Percentiles rank a stretch among this genome's conserved stretches.
Evolutionary conservation across 2,797 vertebrate species (phyloP).

Genomic region (Mormyrops boulengeri): DNA sequence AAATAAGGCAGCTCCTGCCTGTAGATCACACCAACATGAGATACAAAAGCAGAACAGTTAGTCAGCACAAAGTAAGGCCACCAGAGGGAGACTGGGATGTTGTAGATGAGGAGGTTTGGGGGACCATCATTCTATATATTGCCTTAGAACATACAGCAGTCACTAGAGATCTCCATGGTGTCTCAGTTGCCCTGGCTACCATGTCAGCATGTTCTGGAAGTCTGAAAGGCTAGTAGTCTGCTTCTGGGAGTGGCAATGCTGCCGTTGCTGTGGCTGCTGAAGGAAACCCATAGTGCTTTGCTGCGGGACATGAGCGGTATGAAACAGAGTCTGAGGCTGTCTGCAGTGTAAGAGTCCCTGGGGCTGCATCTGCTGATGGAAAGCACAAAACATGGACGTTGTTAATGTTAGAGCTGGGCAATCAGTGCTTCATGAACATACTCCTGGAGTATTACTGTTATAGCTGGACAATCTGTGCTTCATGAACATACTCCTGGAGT

Average conservation of each 20-base stretch:
- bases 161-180: background rate
- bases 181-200: conserved; percentile 41
- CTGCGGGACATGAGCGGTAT: conserved; percentile 54
- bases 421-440: too few relatives aligned
- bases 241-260: conserved; percentile 60
- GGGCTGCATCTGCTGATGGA: conserved; percentile 60
- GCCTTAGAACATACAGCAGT: conserved; percentile 15
- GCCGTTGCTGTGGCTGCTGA: conserved; percentile 67
- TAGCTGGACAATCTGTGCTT: too few relatives aligned
- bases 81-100: conserved; percentile 28
- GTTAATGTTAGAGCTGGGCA: conserved; percentile 46
- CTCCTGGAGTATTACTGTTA: too few relatives aligned
- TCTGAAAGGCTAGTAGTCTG: conserved; percentile 66
- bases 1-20: conserved; percentile 27
- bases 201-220: conserved; percentile 74
- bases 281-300: conserved; percentile 68
- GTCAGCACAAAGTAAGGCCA: conserved; percentile 28
- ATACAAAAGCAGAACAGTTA: conserved; percentile 14
- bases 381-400: conserved; percentile 54
- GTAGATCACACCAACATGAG: conserved; percentile 21
- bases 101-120: conserved; percentile 14
- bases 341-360: conserved; percentile 57
- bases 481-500: too few relatives aligned
- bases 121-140: conserved; percentile 25
- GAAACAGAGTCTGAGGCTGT: conserved; percentile 58